These are phyloP conservation scores for Agriotes lineatus DNA, from an alignment of 2,888 invertebrate species.

Conservation along the genomic window DNA sequence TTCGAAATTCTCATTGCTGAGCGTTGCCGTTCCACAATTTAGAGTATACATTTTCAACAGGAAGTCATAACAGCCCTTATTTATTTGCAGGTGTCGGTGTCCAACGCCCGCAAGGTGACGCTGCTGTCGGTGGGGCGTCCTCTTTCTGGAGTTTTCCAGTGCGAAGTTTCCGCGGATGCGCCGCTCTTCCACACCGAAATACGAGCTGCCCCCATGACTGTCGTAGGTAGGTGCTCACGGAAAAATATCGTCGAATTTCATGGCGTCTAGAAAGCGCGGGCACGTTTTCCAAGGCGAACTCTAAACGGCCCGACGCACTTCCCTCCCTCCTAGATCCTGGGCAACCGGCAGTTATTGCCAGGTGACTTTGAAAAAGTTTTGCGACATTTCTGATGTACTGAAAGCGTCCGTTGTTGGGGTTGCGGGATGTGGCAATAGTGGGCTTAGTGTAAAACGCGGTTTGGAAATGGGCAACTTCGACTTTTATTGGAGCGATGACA, in stretches of 20 bases:
- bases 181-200: slow-evolving; percentile 79
- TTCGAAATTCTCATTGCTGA: too few relatives aligned
- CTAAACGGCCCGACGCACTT: slow-evolving; percentile 33
- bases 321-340: background rate
- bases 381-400: slow-evolving; percentile 13
- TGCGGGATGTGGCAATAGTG: background rate
- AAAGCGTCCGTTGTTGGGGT: background rate
- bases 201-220: slow-evolving; percentile 73
- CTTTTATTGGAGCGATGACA: too few relatives aligned
- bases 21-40: too few relatives aligned
- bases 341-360: slow-evolving; percentile 21
- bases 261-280: slow-evolving; percentile 29
- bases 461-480: too few relatives aligned
- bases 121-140: slow-evolving; percentile 76
- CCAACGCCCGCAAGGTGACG: slow-evolving; percentile 77
- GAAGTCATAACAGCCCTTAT: background rate
- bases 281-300: slow-evolving; percentile 30
- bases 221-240: slow-evolving; percentile 72
- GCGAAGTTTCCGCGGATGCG: slow-evolving; percentile 80
- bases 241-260: slow-evolving; percentile 37
- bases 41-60: background rate
- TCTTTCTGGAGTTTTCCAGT: slow-evolving; percentile 78
- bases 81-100: slow-evolving; percentile 71
- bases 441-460: too few relatives aligned
- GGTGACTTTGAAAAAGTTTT: slow-evolving; percentile 35